A percentile compares a stretch with the other conserved stretches of the same genome.
These are phyloP conservation scores for Rotaria magnacalcarata DNA, from an alignment of 2,888 invertebrate species.

Conservation along the genomic window DNA sequence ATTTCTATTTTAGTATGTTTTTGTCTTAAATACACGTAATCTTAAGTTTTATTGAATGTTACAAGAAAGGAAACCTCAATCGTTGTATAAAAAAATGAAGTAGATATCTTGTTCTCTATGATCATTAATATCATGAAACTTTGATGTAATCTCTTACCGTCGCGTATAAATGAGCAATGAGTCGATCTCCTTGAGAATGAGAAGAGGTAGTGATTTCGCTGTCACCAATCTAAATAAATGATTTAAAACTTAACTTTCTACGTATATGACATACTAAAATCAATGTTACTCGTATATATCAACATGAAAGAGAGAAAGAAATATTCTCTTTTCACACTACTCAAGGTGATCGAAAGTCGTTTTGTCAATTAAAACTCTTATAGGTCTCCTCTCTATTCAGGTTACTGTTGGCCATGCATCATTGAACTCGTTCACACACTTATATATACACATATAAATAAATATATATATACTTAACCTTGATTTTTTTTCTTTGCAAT, in stretches of 20 bases:
- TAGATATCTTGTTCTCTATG: background rate
- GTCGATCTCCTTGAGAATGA: background rate
- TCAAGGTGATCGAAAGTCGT: background rate
- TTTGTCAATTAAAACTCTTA: background rate
- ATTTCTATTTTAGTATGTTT: no score
- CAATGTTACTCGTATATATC: no score
- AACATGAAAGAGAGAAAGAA: no score
- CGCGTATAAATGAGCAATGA: background rate
- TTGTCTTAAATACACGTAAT: no score
- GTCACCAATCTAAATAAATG: background rate
- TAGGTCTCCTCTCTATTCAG: background rate
- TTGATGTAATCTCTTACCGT: background rate
- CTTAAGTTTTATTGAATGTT: background rate
- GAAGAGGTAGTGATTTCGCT: background rate
- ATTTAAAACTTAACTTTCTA: background rate
- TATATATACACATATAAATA: background rate
- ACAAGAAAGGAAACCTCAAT: background rate
- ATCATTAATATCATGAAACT: background rate
- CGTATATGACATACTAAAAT: background rate
- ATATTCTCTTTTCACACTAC: background rate
- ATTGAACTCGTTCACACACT: background rate
- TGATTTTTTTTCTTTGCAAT: background rate
- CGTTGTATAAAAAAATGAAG: background rate
- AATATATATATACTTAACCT: background rate
- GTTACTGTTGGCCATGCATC: background rate